These are phyloP conservation scores for human DNA, from an alignment of 2,113 vertebrate species.

Conservation along the genomic window DNA sequence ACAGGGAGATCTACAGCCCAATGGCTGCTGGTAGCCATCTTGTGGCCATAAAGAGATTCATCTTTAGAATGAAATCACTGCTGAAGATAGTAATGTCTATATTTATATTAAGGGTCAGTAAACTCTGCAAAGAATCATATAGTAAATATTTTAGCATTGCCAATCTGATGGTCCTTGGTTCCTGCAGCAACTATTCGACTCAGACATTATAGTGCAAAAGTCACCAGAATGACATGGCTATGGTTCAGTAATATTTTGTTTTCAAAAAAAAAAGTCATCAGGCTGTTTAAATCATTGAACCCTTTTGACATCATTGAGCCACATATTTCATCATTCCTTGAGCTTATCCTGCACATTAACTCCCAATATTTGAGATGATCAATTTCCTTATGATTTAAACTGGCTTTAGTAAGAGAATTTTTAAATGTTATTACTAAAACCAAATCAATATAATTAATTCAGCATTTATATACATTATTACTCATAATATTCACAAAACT, in stretches of 20 bases:
- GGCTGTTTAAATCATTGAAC: conserved; percentile 15
- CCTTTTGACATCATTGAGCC: not conserved
- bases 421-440: conserved; percentile 15
- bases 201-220: not conserved
- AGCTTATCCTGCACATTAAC: not conserved
- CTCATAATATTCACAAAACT: conserved; percentile 17
- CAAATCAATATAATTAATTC: not conserved
- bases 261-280: not conserved
- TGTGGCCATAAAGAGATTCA: not conserved
- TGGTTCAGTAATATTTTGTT: conserved; percentile 20
- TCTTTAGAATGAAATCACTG: not conserved
- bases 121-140: not conserved
- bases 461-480: not conserved
- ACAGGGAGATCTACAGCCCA: not conserved
- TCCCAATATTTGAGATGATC: not conserved
- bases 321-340: not conserved
- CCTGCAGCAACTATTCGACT: not conserved
- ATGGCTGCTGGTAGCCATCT: not conserved
- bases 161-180: not conserved
- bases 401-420: not conserved
- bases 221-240: not conserved
- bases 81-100: not conserved
- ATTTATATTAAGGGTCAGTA: not conserved
- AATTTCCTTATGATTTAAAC: not conserved
- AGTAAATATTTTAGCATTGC: not conserved